Conservation (phyloP, 2,113 vertebrate species). For the Lethenteron camtschaticum region DNA sequence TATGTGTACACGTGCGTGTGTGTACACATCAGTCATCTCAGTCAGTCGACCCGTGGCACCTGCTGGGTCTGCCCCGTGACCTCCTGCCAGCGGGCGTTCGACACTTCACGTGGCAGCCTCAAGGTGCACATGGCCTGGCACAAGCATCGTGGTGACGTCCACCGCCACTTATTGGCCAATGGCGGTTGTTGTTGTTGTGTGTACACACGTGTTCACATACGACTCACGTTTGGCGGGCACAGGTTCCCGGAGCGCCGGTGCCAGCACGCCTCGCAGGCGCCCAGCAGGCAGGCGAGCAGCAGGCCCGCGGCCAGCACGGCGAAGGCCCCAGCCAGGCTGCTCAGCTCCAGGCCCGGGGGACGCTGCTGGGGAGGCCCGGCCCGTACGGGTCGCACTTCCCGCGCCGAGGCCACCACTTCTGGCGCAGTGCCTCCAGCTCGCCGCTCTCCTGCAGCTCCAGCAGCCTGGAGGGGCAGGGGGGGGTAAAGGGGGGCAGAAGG, state of each 20-base stretch:
- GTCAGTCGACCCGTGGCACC: no score
- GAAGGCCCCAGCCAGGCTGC: background rate
- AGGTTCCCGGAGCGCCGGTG: background rate
- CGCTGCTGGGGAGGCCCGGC: background rate
- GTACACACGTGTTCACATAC: no score
- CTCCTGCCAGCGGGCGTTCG: no score
- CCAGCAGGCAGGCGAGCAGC: constrained; percentile 2
- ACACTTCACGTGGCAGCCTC: no score
- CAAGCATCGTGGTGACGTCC: no score
- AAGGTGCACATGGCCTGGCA: no score
- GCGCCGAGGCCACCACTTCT: constrained; percentile 3
- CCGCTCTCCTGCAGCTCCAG: constrained; percentile 1
- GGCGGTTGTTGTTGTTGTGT: no score
- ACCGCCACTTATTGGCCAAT: no score
- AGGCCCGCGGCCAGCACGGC: background rate
- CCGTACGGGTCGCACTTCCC: constrained; percentile 1
- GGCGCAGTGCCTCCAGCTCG: background rate
- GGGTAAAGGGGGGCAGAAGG: no score
- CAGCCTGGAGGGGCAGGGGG: background rate
- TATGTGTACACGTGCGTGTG: no score
- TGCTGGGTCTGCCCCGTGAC: no score
- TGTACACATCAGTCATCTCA: no score
- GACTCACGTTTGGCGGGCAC: background rate
- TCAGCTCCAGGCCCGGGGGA: constrained; percentile 1
- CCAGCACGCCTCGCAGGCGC: constrained; percentile 3